Evolutionary conservation across 2,113 vertebrate species (phyloP).

Genomic region (Hemicordylus capensis): DNA sequence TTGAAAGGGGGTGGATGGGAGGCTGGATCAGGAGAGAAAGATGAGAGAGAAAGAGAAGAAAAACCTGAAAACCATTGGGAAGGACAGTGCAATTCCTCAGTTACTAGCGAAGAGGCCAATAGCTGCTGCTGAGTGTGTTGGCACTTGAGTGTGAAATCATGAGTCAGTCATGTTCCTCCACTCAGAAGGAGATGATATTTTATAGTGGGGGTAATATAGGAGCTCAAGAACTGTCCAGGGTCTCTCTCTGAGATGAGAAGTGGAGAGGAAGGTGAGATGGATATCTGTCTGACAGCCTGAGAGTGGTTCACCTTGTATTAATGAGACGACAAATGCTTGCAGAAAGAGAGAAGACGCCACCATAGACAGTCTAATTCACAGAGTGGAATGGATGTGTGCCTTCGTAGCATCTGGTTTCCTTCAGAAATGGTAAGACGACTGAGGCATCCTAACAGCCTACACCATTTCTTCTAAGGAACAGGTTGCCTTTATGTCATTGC

Average conservation of each 20-base stretch:
- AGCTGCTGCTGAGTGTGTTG: not conserved
- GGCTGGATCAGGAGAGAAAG: not conserved
- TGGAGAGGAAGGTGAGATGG: conserved; percentile 7
- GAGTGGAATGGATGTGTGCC: not conserved
- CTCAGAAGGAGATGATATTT: conserved; percentile 19
- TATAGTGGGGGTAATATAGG: not conserved
- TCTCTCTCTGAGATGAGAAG: conserved; percentile 8
- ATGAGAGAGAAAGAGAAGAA: not conserved
- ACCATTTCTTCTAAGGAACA: conserved; percentile 39
- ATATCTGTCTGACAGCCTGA: not conserved
- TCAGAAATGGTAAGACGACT: conserved; percentile 16
- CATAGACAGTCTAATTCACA: conserved; percentile 21
- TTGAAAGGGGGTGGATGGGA: not conserved
- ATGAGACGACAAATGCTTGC: not conserved
- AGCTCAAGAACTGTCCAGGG: not conserved
- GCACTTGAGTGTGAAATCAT: conserved; percentile 36
- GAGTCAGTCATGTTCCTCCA: conserved; percentile 42
- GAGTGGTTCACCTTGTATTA: not conserved
- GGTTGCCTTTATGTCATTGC: conserved; percentile 7
- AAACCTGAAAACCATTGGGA: not conserved
- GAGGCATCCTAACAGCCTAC: conserved; percentile 14
- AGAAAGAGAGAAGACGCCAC: not conserved
- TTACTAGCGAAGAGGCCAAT: conserved; percentile 1
- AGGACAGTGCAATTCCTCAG: not conserved
- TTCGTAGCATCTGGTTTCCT: not conserved